These are phyloP conservation scores for Philonicus albiceps DNA, from an alignment of 2,888 invertebrate genomes.

Conservation along the genomic window DNA sequence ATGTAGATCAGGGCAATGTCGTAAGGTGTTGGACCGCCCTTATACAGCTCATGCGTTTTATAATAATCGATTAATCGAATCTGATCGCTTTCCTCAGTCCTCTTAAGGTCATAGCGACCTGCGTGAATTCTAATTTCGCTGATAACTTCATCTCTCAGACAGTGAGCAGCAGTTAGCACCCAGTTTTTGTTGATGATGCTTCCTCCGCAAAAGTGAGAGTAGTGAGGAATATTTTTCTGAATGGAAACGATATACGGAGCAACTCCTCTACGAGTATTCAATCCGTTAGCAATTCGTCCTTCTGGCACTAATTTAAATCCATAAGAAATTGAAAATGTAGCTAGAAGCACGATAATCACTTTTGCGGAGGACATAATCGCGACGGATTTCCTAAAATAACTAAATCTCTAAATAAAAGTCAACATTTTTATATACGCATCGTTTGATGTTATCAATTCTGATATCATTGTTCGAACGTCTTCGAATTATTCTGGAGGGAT, in stretches of 20 bases:
- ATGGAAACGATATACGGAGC: not conserved
- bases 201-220: constrained; percentile 38
- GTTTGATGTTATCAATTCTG: not conserved
- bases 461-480: not conserved
- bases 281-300: not conserved
- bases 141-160: not conserved
- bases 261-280: not conserved
- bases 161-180: constrained; percentile 41
- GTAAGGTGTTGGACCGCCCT: constrained; percentile 21
- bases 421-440: not conserved
- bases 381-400: not conserved
- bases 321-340: not conserved
- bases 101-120: constrained; percentile 20
- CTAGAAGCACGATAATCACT: not conserved
- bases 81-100: constrained; percentile 3
- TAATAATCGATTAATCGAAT: constrained; percentile 11
- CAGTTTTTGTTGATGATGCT: constrained; percentile 30
- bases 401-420: not conserved
- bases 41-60: constrained; percentile 27
- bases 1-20: constrained; percentile 40
- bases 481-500: not conserved
- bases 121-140: not conserved
- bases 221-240: not conserved
- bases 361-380: not conserved
- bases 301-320: not conserved